These are phyloP conservation scores for Romanogobio albipinnatus DNA, from an alignment of 2,113 vertebrate species.

Conservation along the genomic window DNA sequence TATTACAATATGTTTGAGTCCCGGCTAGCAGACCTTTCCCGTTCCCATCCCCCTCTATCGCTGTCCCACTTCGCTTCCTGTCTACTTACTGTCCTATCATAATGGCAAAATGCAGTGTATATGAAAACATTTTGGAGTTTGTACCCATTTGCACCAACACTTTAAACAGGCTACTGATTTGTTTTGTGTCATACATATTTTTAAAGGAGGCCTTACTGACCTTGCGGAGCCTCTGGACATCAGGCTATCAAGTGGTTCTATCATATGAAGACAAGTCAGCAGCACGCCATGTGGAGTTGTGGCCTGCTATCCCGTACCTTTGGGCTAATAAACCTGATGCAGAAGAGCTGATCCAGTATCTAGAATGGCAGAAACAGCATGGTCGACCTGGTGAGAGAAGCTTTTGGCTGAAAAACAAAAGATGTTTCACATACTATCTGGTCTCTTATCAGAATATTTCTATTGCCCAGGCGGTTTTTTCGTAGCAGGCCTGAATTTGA, in stretches of 20 bases:
- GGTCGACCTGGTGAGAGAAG: constrained; percentile 83
- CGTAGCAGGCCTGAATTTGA: constrained; percentile 87
- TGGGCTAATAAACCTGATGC: constrained; percentile 83
- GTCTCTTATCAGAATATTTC: constrained; percentile 6
- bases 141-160: background rate
- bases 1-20: too few relatives aligned
- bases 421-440: background rate
- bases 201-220: constrained; percentile 75
- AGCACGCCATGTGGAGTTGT: constrained; percentile 75
- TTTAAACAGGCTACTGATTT: background rate
- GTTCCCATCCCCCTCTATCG: too few relatives aligned
- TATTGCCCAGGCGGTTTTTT: constrained; percentile 83
- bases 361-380: constrained; percentile 77
- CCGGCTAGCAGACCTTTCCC: too few relatives aligned
- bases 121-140: background rate
- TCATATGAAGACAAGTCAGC: constrained; percentile 79
- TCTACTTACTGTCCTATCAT: too few relatives aligned
- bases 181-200: constrained; percentile 36
- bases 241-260: constrained; percentile 82
- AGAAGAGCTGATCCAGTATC: constrained; percentile 73
- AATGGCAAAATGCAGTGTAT: too few relatives aligned
- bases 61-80: too few relatives aligned
- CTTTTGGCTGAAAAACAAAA: background rate
- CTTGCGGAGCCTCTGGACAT: constrained; percentile 80
- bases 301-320: constrained; percentile 85